Evolutionary conservation across 1,140 invertebrate genomes (phyloP).

Genomic region (Caerostris extrusa): DNA sequence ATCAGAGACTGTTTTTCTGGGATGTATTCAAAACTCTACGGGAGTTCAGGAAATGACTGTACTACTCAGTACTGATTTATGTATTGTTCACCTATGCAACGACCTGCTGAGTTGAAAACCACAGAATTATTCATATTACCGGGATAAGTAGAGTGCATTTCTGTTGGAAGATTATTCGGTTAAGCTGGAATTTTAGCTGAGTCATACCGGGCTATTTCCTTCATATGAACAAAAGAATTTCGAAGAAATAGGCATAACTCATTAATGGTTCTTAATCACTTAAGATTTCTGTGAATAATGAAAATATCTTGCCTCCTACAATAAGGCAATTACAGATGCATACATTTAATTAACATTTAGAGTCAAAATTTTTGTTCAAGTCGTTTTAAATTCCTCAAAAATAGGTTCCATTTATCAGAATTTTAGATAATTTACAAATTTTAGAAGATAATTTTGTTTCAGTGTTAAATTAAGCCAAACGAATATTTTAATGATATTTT

Average conservation of each 20-base stretch:
- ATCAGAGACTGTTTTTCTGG: neutral
- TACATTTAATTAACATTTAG: too few relatives aligned
- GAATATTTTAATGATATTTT: too few relatives aligned
- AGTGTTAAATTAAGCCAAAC: too few relatives aligned
- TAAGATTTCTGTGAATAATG: neutral
- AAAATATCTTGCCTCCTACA: too few relatives aligned
- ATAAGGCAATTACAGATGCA: too few relatives aligned
- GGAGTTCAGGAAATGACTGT: neutral
- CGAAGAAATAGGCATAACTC: neutral
- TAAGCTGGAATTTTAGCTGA: neutral
- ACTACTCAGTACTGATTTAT: neutral
- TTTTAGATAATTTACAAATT: too few relatives aligned
- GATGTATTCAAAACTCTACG: neutral
- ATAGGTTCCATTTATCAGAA: too few relatives aligned
- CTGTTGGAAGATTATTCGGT: neutral
- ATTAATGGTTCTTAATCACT: neutral
- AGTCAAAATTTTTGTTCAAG: too few relatives aligned
- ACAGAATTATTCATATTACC: conserved; percentile 3
- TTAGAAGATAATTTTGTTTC: too few relatives aligned
- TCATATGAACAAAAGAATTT: neutral
- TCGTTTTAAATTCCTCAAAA: too few relatives aligned
- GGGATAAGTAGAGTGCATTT: neutral
- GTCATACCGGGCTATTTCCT: neutral
- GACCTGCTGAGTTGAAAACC: conserved; percentile 25
- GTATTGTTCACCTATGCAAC: neutral